phyloP scores from a whole-genome alignment of 2,888 invertebrate genomes.

The Latrodectus elegans region DNA sequence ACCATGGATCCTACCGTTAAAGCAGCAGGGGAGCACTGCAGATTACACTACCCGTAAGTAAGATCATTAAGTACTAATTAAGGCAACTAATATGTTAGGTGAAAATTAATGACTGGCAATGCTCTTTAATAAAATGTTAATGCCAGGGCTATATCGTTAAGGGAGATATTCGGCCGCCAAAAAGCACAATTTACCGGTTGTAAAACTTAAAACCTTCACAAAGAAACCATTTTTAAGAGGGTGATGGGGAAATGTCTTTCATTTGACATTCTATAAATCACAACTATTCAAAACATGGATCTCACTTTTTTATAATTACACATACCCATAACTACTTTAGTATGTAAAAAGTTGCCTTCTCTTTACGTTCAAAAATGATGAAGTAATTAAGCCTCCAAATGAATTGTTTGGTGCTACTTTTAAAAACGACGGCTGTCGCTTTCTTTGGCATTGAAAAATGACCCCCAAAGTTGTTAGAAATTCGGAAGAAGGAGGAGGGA shows the following conservation, averaged over 20 bases:
- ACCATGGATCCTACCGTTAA: slow-evolving; percentile 11
- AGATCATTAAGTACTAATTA: slow-evolving; percentile 68
- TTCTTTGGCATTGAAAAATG: slow-evolving; percentile 53
- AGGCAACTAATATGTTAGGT: slow-evolving; percentile 63
- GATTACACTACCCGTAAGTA: slow-evolving; percentile 41
- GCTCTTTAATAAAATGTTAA: slow-evolving; percentile 67
- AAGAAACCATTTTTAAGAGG: slow-evolving; percentile 45
- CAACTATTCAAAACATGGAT: slow-evolving; percentile 33
- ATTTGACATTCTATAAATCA: slow-evolving; percentile 53
- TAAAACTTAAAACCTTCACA: slow-evolving; percentile 49
- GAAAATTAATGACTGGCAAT: slow-evolving; percentile 63
- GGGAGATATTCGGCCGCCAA: slow-evolving; percentile 37
- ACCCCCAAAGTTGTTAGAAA: slow-evolving; percentile 48
- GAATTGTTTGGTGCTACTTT: slow-evolving; percentile 33
- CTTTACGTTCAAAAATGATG: slow-evolving; percentile 9
- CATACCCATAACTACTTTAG: not conserved
- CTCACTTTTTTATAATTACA: slow-evolving; percentile 9
- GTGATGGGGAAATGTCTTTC: slow-evolving; percentile 46
- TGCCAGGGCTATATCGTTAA: slow-evolving; percentile 58
- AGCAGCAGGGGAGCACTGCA: slow-evolving; percentile 9
- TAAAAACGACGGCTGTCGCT: slow-evolving; percentile 46
- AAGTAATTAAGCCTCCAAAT: slow-evolving; percentile 45
- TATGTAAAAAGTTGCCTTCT: slow-evolving; percentile 9
- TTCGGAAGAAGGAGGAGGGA: slow-evolving; percentile 8
- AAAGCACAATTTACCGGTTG: slow-evolving; percentile 46